Percentiles rank a stretch among this genome's conserved stretches.
Evolutionary conservation across 1,140 invertebrate genomes (phyloP).

Genomic region (Drosophila ficusphila): DNA sequence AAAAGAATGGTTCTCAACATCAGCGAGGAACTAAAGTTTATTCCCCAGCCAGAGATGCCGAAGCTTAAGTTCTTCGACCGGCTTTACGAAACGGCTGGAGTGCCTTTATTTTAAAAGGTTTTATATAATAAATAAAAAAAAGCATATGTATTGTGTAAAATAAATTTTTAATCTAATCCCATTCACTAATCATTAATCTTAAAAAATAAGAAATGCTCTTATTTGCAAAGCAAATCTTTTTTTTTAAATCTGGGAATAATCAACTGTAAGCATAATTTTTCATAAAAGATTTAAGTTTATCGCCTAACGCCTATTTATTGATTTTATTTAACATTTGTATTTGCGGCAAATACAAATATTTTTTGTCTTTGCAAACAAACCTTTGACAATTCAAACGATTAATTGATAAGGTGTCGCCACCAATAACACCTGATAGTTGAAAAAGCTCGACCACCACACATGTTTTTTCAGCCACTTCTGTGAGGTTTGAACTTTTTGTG

Average conservation of each 20-base stretch:
- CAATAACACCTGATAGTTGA: background rate
- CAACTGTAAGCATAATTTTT: no score
- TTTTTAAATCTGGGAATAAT: no score
- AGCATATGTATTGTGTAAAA: no score
- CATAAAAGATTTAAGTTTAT: background rate
- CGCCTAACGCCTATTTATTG: background rate
- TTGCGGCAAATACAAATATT: background rate
- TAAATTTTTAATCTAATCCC: no score
- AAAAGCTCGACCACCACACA: constrained; percentile 23
- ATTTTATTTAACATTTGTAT: background rate
- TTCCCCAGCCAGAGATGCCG: constrained; percentile 78
- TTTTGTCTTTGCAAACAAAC: background rate
- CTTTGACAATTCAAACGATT: background rate
- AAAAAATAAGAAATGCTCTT: no score
- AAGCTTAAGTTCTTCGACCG: constrained; percentile 67
- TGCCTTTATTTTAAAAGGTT: constrained; percentile 38
- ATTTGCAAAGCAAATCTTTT: no score
- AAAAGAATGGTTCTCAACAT: constrained; percentile 83
- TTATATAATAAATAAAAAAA: background rate
- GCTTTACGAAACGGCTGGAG: constrained; percentile 30
- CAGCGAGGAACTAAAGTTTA: constrained; percentile 69
- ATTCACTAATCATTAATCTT: no score
- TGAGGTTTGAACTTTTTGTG: constrained; percentile 19
- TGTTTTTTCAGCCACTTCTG: constrained; percentile 31
- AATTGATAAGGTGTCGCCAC: constrained; percentile 6